A percentile compares a stretch with the other conserved stretches of the same genome.
These are phyloP conservation scores for Saguinus imperator DNA, from an alignment of 2,113 vertebrate genomes.

Conservation along the genomic window DNA sequence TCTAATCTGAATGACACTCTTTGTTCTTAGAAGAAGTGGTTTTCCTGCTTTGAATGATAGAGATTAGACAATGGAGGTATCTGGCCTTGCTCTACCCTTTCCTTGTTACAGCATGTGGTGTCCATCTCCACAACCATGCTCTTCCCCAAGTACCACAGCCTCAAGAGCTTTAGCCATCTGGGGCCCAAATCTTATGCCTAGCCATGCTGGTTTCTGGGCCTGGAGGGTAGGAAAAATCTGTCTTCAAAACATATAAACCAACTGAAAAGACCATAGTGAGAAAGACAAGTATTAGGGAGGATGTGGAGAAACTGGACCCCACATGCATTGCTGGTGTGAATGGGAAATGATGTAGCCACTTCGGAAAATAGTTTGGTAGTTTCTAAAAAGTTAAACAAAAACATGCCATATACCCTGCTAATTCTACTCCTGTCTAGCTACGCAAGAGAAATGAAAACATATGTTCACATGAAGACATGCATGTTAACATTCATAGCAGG, in stretches of 20 bases:
- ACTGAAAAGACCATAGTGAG: neutral
- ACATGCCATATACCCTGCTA: neutral
- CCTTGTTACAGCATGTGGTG: neutral
- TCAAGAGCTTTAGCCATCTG: neutral
- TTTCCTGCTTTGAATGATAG: neutral
- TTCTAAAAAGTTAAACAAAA: neutral
- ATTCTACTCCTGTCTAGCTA: neutral
- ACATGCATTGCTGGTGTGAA: neutral
- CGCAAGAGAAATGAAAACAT: neutral
- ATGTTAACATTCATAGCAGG: neutral
- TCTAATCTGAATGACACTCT: neutral
- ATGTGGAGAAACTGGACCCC: neutral
- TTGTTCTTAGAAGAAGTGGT: neutral
- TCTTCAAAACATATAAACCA: neutral
- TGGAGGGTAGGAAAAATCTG: neutral
- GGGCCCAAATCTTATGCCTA: neutral
- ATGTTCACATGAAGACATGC: neutral
- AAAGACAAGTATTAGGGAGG: neutral
- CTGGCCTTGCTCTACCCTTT: neutral
- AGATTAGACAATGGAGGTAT: neutral
- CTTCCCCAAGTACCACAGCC: neutral
- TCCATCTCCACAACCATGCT: neutral
- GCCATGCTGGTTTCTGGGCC: neutral
- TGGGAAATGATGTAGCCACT: neutral
- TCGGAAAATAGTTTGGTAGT: neutral